These are phyloP conservation scores for Rhagium mordax DNA, from an alignment of 2,888 invertebrate genomes.

Conservation along the genomic window DNA sequence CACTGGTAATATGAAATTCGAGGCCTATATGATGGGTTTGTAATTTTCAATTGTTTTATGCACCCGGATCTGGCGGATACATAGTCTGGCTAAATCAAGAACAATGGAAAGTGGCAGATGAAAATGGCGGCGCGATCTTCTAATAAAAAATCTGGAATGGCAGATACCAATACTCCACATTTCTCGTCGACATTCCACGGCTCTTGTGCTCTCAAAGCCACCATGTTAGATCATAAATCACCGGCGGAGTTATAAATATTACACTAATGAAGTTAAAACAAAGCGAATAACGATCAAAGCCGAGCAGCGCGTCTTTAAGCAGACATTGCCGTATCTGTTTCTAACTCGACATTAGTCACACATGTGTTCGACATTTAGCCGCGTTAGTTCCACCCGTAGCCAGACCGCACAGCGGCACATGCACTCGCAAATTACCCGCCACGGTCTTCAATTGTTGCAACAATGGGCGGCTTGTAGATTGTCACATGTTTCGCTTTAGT, in stretches of 20 bases:
- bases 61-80: too few relatives aligned
- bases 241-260: conserved; percentile 27
- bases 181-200: not conserved
- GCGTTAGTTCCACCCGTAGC: conserved; percentile 28
- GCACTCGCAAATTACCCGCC: conserved; percentile 63
- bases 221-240: conserved; percentile 10
- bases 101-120: too few relatives aligned
- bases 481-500: conserved; percentile 68
- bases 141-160: too few relatives aligned
- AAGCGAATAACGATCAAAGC: conserved; percentile 32
- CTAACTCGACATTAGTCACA: conserved; percentile 52
- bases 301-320: conserved; percentile 12
- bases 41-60: too few relatives aligned
- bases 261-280: conserved; percentile 36
- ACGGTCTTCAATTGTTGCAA: conserved; percentile 64
- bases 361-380: conserved; percentile 54
- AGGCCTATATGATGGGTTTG: too few relatives aligned
- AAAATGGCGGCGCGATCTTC: too few relatives aligned
- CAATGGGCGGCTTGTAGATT: conserved; percentile 63
- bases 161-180: not conserved
- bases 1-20: too few relatives aligned
- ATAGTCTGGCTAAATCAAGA: too few relatives aligned
- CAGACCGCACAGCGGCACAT: conserved; percentile 62
- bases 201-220: not conserved
- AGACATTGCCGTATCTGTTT: conserved; percentile 28